A percentile compares a stretch with the other conserved stretches of the same genome.
Conservation (phyloP, 2,888 invertebrate genomes). For the Eurytoma adleriae region DNA sequence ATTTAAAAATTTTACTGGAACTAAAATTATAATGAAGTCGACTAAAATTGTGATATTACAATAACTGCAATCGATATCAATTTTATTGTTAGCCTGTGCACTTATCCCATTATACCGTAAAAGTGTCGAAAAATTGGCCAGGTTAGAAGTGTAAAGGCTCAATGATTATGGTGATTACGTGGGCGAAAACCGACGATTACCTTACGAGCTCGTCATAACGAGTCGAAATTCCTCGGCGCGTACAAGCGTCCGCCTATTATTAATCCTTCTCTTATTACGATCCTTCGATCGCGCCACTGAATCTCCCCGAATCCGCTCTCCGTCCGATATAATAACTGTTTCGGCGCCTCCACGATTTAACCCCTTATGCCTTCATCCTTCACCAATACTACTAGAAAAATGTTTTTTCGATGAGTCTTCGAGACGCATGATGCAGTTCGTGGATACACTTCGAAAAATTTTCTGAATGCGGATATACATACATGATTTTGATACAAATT, state of each 20-base stretch:
- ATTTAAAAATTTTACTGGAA: too few relatives aligned
- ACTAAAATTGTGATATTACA: too few relatives aligned
- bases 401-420: too few relatives aligned
- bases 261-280: conserved; percentile 22
- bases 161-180: conserved; percentile 27
- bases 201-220: conserved; percentile 21
- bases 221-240: conserved; percentile 3
- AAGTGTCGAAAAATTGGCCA: neutral
- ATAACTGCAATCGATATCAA: neutral
- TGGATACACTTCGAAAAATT: too few relatives aligned
- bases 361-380: too few relatives aligned
- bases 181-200: conserved; percentile 11
- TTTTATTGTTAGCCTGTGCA: conserved; percentile 10
- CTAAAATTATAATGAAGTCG: too few relatives aligned
- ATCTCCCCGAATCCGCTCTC: neutral
- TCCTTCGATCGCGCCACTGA: neutral
- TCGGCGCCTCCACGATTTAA: too few relatives aligned
- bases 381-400: too few relatives aligned
- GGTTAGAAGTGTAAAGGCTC: neutral
- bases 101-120: neutral
- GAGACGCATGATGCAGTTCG: too few relatives aligned
- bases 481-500: too few relatives aligned
- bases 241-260: conserved; percentile 27
- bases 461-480: too few relatives aligned
- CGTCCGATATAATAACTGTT: too few relatives aligned